Base-by-base conservation (phyloP, 2,888 invertebrate genomes). In the Athripsodes cinereus region DNA sequence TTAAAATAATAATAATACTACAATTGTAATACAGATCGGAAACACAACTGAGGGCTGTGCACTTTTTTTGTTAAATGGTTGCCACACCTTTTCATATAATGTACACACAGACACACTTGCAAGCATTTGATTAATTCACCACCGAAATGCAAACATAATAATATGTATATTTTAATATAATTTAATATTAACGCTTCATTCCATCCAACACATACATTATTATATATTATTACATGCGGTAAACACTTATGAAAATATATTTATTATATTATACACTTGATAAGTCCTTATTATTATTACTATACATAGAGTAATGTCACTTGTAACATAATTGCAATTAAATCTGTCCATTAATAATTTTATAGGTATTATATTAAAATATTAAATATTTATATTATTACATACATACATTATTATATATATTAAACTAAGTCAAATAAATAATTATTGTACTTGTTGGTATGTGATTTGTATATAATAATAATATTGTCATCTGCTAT, bases 271-370 rank as follows among this genome's bases (percentile, higher is more conserved):
- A 40, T n/a, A 40, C 54, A 59, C 50, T 59, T 47, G 48, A 52
- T 55, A 62, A 62, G 57, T 57, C 49, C 13, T 52, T 63, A 63
- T 57, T 51, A 54, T 53, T 60, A 55, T 52, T 26, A 26, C 26
- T 40, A 40, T 40, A 16, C 13, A 40, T 8, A 8, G 40, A 8
- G 40, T 40, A 40, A 40, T 26, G 26, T 60, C 63, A 61, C 63
- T 47, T 63, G 63, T 63, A 63, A 61, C 57, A 63, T 63, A 63
- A 53, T 59, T 58, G 63, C 63, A 63, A 63, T 59, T 61, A 63
- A 40, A 55, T 63, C 63, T 63, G 63, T 63, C 63, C 63, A 63
- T 63, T 63, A 57, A 63, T 52, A 57, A 55, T 59, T 61, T 57
- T 59, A 59, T 57, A 56, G 53, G 49, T 57, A 61, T 53, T 26